A percentile compares a stretch with the other conserved stretches of the same genome.
phyloP scores from a whole-genome alignment of 1,140 invertebrate genomes.

The Cardiocondyla obscurior region DNA sequence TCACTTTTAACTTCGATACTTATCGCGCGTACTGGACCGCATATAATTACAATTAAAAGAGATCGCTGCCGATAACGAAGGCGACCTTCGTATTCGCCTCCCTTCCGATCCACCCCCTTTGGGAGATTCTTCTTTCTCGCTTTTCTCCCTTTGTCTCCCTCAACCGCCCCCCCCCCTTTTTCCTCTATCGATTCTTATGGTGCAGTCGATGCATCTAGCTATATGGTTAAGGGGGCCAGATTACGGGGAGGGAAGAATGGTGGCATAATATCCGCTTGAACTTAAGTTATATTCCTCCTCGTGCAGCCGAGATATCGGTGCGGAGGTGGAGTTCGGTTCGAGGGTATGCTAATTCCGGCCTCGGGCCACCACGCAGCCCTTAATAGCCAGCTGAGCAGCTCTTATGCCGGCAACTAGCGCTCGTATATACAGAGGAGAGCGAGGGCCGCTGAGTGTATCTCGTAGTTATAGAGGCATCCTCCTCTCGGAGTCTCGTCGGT shows the following conservation, averaged over 20 bases:
- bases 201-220: constrained; percentile 71
- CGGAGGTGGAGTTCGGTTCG: constrained; percentile 82
- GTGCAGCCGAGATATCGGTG: constrained; percentile 78
- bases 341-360: constrained; percentile 84
- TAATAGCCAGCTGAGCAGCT: constrained; percentile 82
- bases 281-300: constrained; percentile 81
- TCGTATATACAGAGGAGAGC: constrained; percentile 64
- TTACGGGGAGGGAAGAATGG: constrained; percentile 80
- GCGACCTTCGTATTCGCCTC: constrained; percentile 55
- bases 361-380: constrained; percentile 83
- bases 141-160: constrained; percentile 24
- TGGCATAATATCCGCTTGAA: constrained; percentile 84
- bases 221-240: constrained; percentile 77
- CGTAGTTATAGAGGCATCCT: constrained; percentile 70
- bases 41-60: constrained; percentile 85
- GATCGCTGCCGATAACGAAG: constrained; percentile 80
- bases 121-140: background rate
- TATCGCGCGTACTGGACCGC: constrained; percentile 78
- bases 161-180: constrained; percentile 48
- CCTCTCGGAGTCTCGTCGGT: constrained; percentile 59
- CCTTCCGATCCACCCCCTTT: background rate
- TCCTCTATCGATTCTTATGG: constrained; percentile 61
- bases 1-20: constrained; percentile 75
- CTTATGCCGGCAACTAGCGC: constrained; percentile 79
- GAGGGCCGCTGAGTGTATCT: constrained; percentile 57